A percentile compares a stretch with the other conserved stretches of the same genome.
These are phyloP conservation scores for Microplitis deprimator DNA, from an alignment of 2,888 invertebrate species.

Conservation along the genomic window DNA sequence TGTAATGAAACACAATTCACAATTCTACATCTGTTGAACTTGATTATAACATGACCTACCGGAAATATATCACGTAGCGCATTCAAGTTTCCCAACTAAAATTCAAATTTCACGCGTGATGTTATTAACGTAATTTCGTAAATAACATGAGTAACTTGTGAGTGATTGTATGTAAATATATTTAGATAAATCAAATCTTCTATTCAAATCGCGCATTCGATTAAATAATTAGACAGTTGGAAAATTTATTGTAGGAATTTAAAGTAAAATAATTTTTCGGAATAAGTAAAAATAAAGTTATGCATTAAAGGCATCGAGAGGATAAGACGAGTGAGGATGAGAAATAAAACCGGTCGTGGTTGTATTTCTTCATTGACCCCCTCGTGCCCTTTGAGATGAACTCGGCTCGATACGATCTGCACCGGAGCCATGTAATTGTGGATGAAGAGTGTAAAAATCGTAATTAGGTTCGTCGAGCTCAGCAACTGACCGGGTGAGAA, in stretches of 20 bases:
- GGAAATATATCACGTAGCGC: constrained; percentile 47
- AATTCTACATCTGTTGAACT: constrained; percentile 1
- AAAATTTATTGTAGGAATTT: too few relatives aligned
- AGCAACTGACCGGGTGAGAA: constrained; percentile 29
- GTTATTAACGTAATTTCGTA: constrained; percentile 20
- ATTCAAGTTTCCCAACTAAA: constrained; percentile 48
- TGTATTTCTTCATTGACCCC: constrained; percentile 53
- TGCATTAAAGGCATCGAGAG: constrained; percentile 2
- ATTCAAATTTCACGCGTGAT: constrained; percentile 39
- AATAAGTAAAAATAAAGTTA: neutral
- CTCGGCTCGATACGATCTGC: constrained; percentile 44
- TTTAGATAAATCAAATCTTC: too few relatives aligned
- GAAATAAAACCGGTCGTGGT: constrained; percentile 38
- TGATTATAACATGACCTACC: constrained; percentile 1
- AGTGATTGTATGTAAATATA: too few relatives aligned
- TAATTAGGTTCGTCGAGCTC: constrained; percentile 51
- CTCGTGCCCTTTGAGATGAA: constrained; percentile 49
- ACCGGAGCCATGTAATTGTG: constrained; percentile 51
- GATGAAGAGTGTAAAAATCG: constrained; percentile 55
- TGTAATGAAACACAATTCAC: neutral
- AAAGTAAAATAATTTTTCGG: too few relatives aligned
- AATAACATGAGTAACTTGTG: too few relatives aligned
- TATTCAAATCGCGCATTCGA: too few relatives aligned
- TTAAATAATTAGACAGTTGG: too few relatives aligned
- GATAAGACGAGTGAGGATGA: constrained; percentile 2